Percentiles rank a stretch among this genome's conserved stretches.
These are phyloP conservation scores for Characodon lateralis DNA, from an alignment of 2,797 vertebrate genomes.

Conservation along the genomic window DNA sequence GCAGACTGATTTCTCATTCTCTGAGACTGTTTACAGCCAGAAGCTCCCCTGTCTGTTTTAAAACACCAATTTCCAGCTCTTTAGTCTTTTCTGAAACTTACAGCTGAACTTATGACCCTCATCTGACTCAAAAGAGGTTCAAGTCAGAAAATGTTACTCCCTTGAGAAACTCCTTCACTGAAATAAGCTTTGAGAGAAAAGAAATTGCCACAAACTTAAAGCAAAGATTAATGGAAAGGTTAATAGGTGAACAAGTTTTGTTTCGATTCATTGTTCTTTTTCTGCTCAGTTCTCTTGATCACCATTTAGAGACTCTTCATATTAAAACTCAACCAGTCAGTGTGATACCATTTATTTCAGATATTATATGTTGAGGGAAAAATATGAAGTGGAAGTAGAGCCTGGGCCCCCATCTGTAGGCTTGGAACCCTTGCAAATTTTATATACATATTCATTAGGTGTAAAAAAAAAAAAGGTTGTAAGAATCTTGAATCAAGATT, in stretches of 20 bases:
- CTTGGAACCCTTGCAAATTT: background rate
- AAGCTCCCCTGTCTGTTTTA: background rate
- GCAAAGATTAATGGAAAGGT: background rate
- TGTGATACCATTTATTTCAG: too few relatives aligned
- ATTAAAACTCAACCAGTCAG: background rate
- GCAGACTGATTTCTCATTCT: slow-evolving; percentile 1
- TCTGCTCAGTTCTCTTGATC: background rate
- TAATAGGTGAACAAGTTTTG: background rate
- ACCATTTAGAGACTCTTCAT: background rate
- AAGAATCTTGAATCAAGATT: background rate
- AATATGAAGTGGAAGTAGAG: too few relatives aligned
- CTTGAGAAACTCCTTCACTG: slow-evolving; percentile 5
- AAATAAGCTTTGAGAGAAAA: background rate
- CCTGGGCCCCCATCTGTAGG: background rate
- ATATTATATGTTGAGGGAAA: too few relatives aligned
- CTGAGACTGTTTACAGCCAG: slow-evolving; percentile 7
- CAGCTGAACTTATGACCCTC: slow-evolving; percentile 24
- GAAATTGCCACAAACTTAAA: background rate
- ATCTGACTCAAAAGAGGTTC: background rate
- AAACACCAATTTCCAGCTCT: slow-evolving; percentile 10
- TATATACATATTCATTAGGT: background rate
- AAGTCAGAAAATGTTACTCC: slow-evolving; percentile 6
- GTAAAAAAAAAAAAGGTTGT: background rate
- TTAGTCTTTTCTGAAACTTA: slow-evolving; percentile 1
- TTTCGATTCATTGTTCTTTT: background rate